Evolutionary conservation across 1,140 invertebrate genomes (phyloP).

Genomic region (Drosophila quadrilineata): DNA sequence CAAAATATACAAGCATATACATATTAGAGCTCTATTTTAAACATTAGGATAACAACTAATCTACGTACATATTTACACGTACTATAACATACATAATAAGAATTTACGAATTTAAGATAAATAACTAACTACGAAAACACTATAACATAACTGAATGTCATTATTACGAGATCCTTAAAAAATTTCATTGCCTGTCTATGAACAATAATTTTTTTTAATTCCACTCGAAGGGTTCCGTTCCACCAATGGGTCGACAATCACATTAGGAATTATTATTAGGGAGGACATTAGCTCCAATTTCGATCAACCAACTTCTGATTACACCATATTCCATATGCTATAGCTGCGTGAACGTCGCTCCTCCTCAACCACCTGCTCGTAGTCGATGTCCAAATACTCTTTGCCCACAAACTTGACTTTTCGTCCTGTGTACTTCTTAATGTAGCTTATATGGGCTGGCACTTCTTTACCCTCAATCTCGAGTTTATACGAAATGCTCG

Average conservation of each 20-base stretch:
- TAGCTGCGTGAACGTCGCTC: slow-evolving; percentile 72
- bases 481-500: slow-evolving; percentile 76
- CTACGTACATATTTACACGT: slow-evolving; percentile 1
- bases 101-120: slow-evolving; percentile 27
- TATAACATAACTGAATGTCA: slow-evolving; percentile 71
- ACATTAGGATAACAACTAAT: slow-evolving; percentile 60
- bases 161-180: slow-evolving; percentile 72
- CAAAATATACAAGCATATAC: too few relatives aligned
- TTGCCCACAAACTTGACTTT: slow-evolving; percentile 77
- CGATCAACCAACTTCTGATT: neutral
- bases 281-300: too few relatives aligned
- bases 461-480: slow-evolving; percentile 76
- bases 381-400: slow-evolving; percentile 79
- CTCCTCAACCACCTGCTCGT: slow-evolving; percentile 75
- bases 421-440: slow-evolving; percentile 74
- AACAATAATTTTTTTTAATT: slow-evolving; percentile 69
- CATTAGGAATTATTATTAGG: too few relatives aligned
- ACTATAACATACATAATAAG: slow-evolving; percentile 1
- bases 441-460: slow-evolving; percentile 72
- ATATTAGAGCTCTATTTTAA: too few relatives aligned
- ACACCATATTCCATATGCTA: slow-evolving; percentile 81
- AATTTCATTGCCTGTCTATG: slow-evolving; percentile 35
- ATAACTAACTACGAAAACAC: slow-evolving; percentile 38
- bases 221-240: slow-evolving; percentile 50
- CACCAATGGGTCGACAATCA: slow-evolving; percentile 37